phyloP scores from a whole-genome alignment of 2,888 invertebrate species.

The Nebria brevicollis region DNA sequence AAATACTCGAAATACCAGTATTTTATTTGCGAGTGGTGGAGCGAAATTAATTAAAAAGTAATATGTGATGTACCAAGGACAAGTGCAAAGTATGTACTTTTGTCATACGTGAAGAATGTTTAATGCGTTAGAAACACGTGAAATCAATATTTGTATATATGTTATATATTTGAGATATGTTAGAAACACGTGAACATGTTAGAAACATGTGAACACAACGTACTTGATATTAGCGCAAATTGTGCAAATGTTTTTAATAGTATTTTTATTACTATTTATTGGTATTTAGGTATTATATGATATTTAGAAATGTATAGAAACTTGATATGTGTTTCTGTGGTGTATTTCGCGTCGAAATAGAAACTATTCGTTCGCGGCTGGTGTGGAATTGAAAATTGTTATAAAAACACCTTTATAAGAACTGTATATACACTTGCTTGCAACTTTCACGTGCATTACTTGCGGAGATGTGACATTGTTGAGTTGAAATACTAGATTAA shows the following conservation, averaged over 20 bases:
- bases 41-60: no score
- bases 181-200: no score
- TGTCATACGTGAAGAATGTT: no score
- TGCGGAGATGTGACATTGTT: neutral
- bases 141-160: no score
- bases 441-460: conserved; percentile 1
- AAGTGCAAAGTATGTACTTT: no score
- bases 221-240: no score
- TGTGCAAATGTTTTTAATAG: neutral
- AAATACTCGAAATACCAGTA: no score
- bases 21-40: no score
- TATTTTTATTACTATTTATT: neutral
- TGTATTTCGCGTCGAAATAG: neutral
- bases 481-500: neutral
- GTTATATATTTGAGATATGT: no score
- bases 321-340: neutral
- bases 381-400: neutral
- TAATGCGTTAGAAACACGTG: no score
- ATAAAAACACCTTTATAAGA: neutral
- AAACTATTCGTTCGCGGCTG: neutral
- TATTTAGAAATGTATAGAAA: neutral
- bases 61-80: no score
- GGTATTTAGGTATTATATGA: neutral
- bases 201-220: no score
- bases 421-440: neutral